Percentiles rank a stretch among this genome's conserved stretches.
These are phyloP conservation scores for Conus canariensis DNA, from an alignment of 2,888 invertebrate species.

Conservation along the genomic window DNA sequence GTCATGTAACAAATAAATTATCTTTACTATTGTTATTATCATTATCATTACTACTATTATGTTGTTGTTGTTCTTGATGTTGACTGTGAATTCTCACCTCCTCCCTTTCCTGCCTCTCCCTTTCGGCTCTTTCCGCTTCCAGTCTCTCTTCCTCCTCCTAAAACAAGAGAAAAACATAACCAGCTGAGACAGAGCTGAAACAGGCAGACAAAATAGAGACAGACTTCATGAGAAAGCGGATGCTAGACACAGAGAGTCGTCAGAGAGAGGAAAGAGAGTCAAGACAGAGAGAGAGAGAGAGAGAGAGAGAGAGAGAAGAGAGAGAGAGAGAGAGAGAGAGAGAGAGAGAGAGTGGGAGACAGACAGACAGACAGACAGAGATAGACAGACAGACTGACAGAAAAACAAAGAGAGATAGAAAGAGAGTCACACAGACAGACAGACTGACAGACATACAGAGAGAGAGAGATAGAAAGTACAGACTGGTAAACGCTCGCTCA, in stretches of 20 bases:
- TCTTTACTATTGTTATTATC: too few relatives aligned
- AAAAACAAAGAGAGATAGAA: not conserved
- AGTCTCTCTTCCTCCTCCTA: constrained; percentile 42
- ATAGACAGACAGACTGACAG: not conserved
- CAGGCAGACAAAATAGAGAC: too few relatives aligned
- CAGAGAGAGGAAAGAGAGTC: not conserved
- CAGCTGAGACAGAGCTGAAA: too few relatives aligned
- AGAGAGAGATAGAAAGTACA: not conserved
- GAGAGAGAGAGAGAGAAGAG: constrained; percentile 1
- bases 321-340: not conserved
- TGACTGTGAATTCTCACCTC: constrained; percentile 18
- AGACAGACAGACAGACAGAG: not conserved
- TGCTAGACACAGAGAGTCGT: not conserved
- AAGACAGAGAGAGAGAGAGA: not conserved
- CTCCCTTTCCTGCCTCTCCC: constrained; percentile 13
- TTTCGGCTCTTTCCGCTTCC: constrained; percentile 34
- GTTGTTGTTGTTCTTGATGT: not conserved
- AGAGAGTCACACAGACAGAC: constrained; percentile 5
- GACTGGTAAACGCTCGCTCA: not conserved
- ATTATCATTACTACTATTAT: not conserved
- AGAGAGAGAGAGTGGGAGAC: not conserved
- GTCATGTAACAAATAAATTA: too few relatives aligned
- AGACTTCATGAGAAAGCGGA: not conserved
- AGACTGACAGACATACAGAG: not conserved
- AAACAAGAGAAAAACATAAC: not conserved